Evolutionary conservation across 2,113 vertebrate genomes (phyloP).

Genomic region (Micronisus gabar): DNA sequence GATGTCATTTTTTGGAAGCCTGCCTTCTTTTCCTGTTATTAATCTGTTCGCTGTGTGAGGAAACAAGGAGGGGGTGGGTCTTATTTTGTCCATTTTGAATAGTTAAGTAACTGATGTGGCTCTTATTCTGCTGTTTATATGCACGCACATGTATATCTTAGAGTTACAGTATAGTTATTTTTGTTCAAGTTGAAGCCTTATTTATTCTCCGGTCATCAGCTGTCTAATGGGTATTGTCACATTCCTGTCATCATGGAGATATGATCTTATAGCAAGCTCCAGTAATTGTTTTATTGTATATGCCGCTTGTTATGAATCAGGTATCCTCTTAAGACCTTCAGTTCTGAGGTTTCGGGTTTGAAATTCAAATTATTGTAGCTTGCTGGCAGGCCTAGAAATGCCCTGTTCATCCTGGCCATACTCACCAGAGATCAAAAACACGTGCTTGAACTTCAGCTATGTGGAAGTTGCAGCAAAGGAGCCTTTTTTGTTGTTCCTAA

Average conservation of each 20-base stretch:
- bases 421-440: not conserved
- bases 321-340: not conserved
- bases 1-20: not conserved
- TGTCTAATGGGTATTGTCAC: not conserved
- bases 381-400: not conserved
- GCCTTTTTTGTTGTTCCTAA: not conserved
- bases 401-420: not conserved
- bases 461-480: not conserved
- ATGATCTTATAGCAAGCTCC: not conserved
- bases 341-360: not conserved
- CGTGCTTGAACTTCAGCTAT: not conserved
- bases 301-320: not conserved
- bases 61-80: not conserved
- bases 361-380: not conserved
- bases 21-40: not conserved
- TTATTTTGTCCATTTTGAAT: not conserved
- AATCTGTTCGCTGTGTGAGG: not conserved
- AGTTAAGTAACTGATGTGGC: not conserved
- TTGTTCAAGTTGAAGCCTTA: not conserved
- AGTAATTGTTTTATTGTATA: not conserved
- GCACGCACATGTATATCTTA: not conserved
- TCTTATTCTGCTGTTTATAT: not conserved
- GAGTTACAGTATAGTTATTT: not conserved
- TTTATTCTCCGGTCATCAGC: not conserved
- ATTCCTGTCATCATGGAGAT: not conserved